These are phyloP conservation scores for Myxocyprinus asiaticus DNA, from an alignment of 2,113 vertebrate genomes.

Conservation along the genomic window DNA sequence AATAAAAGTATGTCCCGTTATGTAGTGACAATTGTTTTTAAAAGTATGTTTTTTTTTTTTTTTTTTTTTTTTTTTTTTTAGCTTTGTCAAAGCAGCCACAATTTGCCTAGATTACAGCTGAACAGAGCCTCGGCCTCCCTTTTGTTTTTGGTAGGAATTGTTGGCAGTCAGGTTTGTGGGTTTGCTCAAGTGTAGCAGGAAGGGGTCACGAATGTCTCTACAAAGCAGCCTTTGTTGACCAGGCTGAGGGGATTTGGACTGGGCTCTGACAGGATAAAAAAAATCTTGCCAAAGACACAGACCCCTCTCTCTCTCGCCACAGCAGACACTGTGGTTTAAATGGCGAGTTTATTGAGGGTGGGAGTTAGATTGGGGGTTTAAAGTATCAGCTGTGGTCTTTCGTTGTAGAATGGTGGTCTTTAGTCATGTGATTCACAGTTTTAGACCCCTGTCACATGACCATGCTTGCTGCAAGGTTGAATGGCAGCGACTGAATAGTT, in stretches of 20 bases:
- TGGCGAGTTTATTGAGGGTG: not conserved
- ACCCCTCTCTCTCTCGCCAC: not conserved
- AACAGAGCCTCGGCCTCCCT: not conserved
- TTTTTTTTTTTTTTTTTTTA: no score
- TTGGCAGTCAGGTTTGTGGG: slow-evolving; percentile 2
- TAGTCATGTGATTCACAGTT: slow-evolving; percentile 28
- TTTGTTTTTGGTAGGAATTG: not conserved
- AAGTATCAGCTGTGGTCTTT: not conserved
- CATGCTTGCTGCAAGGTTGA: not conserved
- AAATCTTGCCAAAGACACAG: slow-evolving; percentile 6
- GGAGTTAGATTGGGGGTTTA: not conserved
- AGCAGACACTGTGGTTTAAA: not conserved
- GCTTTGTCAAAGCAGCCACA: no score
- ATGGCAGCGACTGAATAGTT: not conserved
- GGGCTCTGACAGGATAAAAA: slow-evolving; percentile 7
- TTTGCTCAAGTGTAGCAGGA: not conserved
- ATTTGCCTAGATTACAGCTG: not conserved
- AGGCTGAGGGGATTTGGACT: not conserved
- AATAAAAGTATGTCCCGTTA: no score
- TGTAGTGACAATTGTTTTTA: no score
- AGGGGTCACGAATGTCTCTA: not conserved
- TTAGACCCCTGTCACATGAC: slow-evolving; percentile 23
- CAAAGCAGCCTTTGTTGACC: slow-evolving; percentile 28
- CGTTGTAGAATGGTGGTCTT: not conserved
- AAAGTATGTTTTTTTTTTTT: no score